Conservation (phyloP, 2,888 invertebrate species). For the Philhelius pedissequus region DNA sequence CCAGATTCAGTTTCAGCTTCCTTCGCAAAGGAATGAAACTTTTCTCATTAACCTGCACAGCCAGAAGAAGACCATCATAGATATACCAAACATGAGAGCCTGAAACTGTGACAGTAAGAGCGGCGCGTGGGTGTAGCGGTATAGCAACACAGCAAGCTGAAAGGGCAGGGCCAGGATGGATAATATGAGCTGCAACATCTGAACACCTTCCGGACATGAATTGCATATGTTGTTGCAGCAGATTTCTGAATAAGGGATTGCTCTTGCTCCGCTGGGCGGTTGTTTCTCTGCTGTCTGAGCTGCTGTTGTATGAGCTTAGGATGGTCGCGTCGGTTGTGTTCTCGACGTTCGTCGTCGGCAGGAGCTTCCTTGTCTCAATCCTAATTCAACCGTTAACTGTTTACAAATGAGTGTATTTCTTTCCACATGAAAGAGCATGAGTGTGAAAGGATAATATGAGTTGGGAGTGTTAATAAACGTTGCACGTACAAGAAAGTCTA, state of each 20-base stretch:
- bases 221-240: slow-evolving; percentile 67
- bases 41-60: slow-evolving; percentile 77
- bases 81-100: slow-evolving; percentile 22
- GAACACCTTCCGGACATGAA: slow-evolving; percentile 61
- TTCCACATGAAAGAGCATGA: slow-evolving; percentile 9
- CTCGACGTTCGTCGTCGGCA: background rate
- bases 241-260: slow-evolving; percentile 56
- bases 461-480: slow-evolving; percentile 43
- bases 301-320: background rate
- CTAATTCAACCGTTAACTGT: slow-evolving; percentile 59
- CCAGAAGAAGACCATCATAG: slow-evolving; percentile 38
- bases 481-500: slow-evolving; percentile 51
- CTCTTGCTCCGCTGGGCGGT: slow-evolving; percentile 31
- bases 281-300: background rate
- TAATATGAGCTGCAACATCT: slow-evolving; percentile 5
- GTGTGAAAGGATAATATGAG: slow-evolving; percentile 38
- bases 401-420: slow-evolving; percentile 59
- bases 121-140: too few species aligned
- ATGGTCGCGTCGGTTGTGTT: background rate
- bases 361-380: slow-evolving; percentile 7
- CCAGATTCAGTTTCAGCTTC: slow-evolving; percentile 25
- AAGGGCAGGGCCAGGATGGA: background rate
- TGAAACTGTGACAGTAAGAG: slow-evolving; percentile 17
- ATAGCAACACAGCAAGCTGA: background rate
- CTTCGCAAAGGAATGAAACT: slow-evolving; percentile 75